Base-by-base conservation (phyloP, 2,797 vertebrate genomes). In the Gambelia wislizenii region DNA sequence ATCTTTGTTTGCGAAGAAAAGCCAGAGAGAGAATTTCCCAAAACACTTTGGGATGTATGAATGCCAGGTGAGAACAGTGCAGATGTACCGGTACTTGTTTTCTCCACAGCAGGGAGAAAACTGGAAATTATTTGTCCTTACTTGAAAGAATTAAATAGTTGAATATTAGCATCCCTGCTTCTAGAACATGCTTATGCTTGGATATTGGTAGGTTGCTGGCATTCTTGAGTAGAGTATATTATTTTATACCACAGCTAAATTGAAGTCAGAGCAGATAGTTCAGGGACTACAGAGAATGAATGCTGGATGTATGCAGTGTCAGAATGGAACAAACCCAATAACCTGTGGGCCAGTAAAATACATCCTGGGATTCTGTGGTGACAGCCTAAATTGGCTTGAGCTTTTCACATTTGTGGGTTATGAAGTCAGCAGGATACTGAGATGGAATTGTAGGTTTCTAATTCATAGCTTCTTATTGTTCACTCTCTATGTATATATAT, bases 321-420 rank as follows among this genome's bases (percentile, higher is more conserved):
- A 89, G 87, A 90, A 92, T 80, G 56, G 84, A 87, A 42, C 47
- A 13, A 85, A 69, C 12, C 54, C 30, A 72, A 42, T 86, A 22
- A 87, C 0, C 6, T 83, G 18, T 91, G 49, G 84, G 80, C 76
- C 16, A 89, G 44, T 1, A 69, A 49, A 88, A 81, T 89, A 84
- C 42, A 54, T 49, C 3, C 85, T 77, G 78, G 20, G 0, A 0
- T 88, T 42, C 8, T 77, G 10, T 79, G 67, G 30, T 90, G 61
- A 69, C 49, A 79, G 49, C 10, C 72, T 87, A 76, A 85, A 84
- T 0, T 27, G 84, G 2, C 72, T 92, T 83, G 52, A 91, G 67
- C 4, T 22, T 49, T 89, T 67, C 6, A 83, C 83, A 86, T 74
- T 82, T 91, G 22, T 75, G 61, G n/a, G 69, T 83, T 90, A 75